Evolutionary conservation across 2,888 invertebrate genomes (phyloP), one percentile per base, ranked within the genome.

Genomic region (Crepidodera aurea): DNA sequence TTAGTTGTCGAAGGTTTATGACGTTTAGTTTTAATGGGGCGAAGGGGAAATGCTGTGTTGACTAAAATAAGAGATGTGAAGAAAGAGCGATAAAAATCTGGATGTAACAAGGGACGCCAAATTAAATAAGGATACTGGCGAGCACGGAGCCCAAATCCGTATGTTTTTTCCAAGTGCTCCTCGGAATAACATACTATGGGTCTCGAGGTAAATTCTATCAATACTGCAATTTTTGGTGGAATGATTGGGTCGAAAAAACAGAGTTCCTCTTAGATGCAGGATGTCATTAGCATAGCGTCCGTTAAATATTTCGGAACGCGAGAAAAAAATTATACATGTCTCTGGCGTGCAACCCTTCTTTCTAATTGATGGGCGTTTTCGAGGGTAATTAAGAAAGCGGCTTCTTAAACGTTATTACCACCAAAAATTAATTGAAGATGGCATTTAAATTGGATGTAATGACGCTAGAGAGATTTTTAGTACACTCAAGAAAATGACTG

Each of bases 241-340:
- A 54, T 13, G 12, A 32, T 44, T 44, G 6, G 4, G 1, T 8
- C 16, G 5, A 5, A 8, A 40, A 25, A 4, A 3, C 12, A 18
- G 7, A 48, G 48, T 48, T 27, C 25, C 27, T 48, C 7, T 48
- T 13, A 50, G 69, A 62, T 63, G 58, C 73, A 73, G 75, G 75
- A 75, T 73, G 73, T 73, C 73, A 75, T 75, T 74, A 75, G 68
- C 73, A 73, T 73, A 73, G 69, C 73, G 73, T 64, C 65, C 63
- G 67, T 67, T 71, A 71, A 73, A 72, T 72, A 69, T 70, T 67
- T 48, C 44, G 37, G 53, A 40, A 53, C 25, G 53, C 37, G 25
- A 53, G 18, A 55, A 54, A 51, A 53, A 46, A 53, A 51, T 46
- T 51, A 10, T n/a, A 39, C 5, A 57, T 37, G 57, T 60, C 63